Percentiles rank a stretch among this genome's conserved stretches.
Conservation (phyloP, 2,888 invertebrate genomes). For the Lochmaea capreae region DNA sequence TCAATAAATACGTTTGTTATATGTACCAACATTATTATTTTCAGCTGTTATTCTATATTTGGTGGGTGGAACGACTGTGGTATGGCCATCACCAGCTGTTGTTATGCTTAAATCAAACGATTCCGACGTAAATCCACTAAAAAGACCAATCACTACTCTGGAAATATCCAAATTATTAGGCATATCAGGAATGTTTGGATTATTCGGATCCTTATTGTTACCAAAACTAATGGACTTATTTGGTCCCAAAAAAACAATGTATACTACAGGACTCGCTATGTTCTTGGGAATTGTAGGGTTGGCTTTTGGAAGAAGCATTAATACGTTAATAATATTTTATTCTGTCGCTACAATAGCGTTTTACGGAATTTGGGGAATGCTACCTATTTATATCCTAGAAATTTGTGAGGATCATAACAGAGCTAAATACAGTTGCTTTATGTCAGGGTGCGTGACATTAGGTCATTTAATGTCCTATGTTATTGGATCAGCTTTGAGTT, state of each 20-base stretch:
- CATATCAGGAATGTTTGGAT: conserved; percentile 38
- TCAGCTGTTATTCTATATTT: background rate
- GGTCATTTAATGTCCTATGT: conserved; percentile 31
- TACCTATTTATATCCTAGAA: conserved; percentile 32
- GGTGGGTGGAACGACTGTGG: conserved; percentile 23
- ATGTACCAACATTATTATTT: too few species aligned
- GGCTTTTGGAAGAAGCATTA: conserved; percentile 39
- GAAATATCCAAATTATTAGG: conserved; percentile 47
- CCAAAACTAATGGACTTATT: conserved; percentile 37
- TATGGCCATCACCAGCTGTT: conserved; percentile 50
- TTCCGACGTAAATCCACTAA: conserved; percentile 43
- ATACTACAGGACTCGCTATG: conserved; percentile 73
- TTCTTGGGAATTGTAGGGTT: conserved; percentile 63
- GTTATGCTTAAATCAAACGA: conserved; percentile 40
- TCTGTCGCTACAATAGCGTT: background rate
- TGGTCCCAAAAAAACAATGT: conserved; percentile 76
- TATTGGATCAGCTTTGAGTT: conserved; percentile 22
- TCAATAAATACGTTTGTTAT: too few species aligned
- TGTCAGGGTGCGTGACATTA: conserved; percentile 17
- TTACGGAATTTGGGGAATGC: background rate
- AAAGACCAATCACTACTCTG: conserved; percentile 32
- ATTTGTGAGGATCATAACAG: conserved; percentile 39
- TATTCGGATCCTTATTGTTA: conserved; percentile 40
- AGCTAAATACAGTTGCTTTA: conserved; percentile 32
- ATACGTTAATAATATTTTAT: conserved; percentile 2